Evolutionary conservation across 2,888 invertebrate genomes (phyloP).

Genomic region (Sylvicola cinctus): DNA sequence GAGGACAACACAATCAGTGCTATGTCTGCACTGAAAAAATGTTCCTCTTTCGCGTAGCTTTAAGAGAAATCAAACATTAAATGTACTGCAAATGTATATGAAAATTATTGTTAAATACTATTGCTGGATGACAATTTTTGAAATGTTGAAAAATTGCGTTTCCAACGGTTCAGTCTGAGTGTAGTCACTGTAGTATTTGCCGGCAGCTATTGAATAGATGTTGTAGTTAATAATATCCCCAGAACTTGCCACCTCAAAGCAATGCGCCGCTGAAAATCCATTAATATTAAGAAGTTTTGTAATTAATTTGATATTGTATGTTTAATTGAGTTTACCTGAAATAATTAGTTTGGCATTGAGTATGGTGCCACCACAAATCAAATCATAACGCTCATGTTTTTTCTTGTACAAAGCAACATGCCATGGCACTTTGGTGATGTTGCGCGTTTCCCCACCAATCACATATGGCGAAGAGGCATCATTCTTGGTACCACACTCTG

Average conservation of each 20-base stretch:
- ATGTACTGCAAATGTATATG: background rate
- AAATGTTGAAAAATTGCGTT: constrained; percentile 8
- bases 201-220: constrained; percentile 5
- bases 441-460: constrained; percentile 5
- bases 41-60: constrained; percentile 10
- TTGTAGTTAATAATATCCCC: background rate
- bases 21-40: constrained; percentile 16
- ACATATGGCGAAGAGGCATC: constrained; percentile 7
- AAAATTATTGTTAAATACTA: constrained; percentile 1
- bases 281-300: too few species aligned
- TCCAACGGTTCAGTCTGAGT: constrained; percentile 6
- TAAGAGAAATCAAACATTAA: background rate
- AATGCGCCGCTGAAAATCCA: constrained; percentile 7
- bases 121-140: constrained; percentile 5
- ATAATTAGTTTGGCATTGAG: constrained; percentile 13
- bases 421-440: constrained; percentile 14
- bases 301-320: too few species aligned
- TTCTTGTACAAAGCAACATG: constrained; percentile 12
- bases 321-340: constrained; percentile 9
- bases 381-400: constrained; percentile 1
- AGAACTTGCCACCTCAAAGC: constrained; percentile 6
- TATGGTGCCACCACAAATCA: constrained; percentile 14
- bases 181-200: constrained; percentile 7
- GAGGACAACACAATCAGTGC: constrained; percentile 16
- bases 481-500: constrained; percentile 13